Evolutionary conservation across 2,888 invertebrate species (phyloP), one percentile per base, ranked within the genome.

Genomic region (Unio delphinus): DNA sequence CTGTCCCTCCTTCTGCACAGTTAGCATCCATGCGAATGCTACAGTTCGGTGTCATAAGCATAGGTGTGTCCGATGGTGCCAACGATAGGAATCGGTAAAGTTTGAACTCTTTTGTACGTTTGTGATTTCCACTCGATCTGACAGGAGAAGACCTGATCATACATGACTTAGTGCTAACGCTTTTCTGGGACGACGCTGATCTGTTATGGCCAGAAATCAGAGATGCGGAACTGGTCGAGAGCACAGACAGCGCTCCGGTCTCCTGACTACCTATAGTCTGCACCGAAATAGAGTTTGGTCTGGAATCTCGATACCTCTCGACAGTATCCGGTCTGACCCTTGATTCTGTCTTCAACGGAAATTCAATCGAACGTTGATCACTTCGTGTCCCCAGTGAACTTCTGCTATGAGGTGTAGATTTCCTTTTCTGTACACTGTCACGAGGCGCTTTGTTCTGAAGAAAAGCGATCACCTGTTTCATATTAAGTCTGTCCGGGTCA

Each of bases 401-500:
- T 74, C 55, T 72, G 76, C 45, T 45, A 15, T 45, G 45, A 15
- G 45, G 15, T 15, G 15, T 45, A 11, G 45, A 15, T 45, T 45
- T 45, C 45, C 11, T 45, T 45, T 45, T 45, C 45, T 45, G 45
- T 45, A 45, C 45, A 61, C 63, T 54, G 59, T 73, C 74, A 54
- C 72, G 68, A 4, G 70, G 65, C 18, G 73, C 68, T 69, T 77
- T 77, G 5, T 81, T 80, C 69, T 83, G 83, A 58, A 84, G 71
- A 71, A 85, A 84, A 45, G 81, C 76, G 61, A 84, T 84, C 8
- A 84, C 86, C 64, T 84, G 83, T 68, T 86, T 83, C 80, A 86
- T 86, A 67, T 84, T 86, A 0, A 86, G 76, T 68, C 82, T 86
- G 71, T 86, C 86, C 0, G 86, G 86, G 56, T 86, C 86, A 59